Percentiles rank a stretch among this genome's conserved stretches.
Evolutionary conservation across 2,797 vertebrate genomes (phyloP).

Genomic region (Ficedula albicollis): DNA sequence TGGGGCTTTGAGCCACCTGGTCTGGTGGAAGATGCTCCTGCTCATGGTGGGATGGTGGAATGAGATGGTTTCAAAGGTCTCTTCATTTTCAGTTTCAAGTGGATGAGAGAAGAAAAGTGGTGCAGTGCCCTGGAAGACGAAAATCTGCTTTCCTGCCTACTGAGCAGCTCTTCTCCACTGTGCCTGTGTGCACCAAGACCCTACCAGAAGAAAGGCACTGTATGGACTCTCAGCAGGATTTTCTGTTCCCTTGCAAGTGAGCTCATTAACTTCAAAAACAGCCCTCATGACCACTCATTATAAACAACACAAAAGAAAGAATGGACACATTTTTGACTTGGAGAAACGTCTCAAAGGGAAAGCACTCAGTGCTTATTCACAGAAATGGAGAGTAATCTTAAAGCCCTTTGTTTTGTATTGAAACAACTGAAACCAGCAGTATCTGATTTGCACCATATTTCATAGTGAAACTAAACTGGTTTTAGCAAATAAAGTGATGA

Average conservation of each 20-base stretch:
- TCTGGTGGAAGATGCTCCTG: neutral
- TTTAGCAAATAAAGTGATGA: neutral
- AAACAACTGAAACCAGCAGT: neutral
- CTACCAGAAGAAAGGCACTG: neutral
- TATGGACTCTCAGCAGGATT: neutral
- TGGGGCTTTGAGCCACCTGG: neutral
- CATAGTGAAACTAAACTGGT: neutral
- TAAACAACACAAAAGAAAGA: neutral
- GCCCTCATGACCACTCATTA: neutral
- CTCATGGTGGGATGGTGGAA: neutral
- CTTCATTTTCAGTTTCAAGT: neutral
- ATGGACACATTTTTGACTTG: neutral
- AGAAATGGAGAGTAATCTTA: neutral
- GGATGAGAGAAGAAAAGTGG: neutral
- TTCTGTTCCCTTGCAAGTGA: neutral
- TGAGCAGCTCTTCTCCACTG: neutral
- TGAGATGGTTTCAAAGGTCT: accelerated
- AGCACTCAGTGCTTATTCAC: neutral
- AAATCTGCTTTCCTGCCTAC: neutral
- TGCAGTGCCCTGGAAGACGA: neutral
- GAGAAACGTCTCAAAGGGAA: neutral
- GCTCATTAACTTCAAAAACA: constrained; percentile 15
- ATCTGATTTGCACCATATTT: neutral
- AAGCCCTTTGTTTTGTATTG: neutral
- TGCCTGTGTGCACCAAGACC: neutral